Conservation (phyloP, 2,113 vertebrate species). For the Alouatta palliata region DNA sequence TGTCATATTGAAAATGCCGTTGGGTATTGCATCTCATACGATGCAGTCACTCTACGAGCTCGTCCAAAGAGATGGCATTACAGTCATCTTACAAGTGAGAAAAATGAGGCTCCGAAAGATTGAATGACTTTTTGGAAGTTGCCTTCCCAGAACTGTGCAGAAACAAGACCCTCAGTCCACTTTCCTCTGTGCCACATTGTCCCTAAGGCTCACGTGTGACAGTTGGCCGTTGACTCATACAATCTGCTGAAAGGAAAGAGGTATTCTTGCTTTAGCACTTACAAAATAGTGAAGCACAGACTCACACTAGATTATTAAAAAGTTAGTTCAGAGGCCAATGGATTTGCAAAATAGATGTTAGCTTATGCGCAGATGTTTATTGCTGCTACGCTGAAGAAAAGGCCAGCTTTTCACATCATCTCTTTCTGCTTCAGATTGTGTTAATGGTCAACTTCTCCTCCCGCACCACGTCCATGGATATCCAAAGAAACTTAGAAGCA, state of each 20-base stretch:
- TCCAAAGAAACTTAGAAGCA: conserved; percentile 95
- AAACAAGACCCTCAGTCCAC: not conserved
- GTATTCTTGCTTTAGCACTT: not conserved
- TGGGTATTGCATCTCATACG: accelerated
- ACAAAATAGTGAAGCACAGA: not conserved
- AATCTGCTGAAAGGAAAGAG: not conserved
- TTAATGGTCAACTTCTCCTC: conserved; percentile 95
- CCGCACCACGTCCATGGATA: conserved; percentile 95
- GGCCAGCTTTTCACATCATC: accelerated
- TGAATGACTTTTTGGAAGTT: not conserved
- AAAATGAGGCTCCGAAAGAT: not conserved
- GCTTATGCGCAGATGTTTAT: accelerated
- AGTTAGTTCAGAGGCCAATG: accelerated
- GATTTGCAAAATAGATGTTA: not conserved
- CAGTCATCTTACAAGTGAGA: not conserved
- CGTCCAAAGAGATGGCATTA: not conserved
- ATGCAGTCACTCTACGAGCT: not conserved
- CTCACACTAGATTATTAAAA: accelerated
- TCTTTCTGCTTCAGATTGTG: conserved; percentile 84
- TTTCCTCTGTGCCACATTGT: too few relatives aligned
- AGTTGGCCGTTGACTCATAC: too few relatives aligned
- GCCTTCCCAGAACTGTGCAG: not conserved
- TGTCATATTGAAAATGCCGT: not conserved
- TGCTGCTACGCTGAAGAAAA: accelerated
- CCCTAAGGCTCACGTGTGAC: not conserved